Base-by-base conservation (phyloP, 2,113 vertebrate species). In the Hystrix cristata region DNA sequence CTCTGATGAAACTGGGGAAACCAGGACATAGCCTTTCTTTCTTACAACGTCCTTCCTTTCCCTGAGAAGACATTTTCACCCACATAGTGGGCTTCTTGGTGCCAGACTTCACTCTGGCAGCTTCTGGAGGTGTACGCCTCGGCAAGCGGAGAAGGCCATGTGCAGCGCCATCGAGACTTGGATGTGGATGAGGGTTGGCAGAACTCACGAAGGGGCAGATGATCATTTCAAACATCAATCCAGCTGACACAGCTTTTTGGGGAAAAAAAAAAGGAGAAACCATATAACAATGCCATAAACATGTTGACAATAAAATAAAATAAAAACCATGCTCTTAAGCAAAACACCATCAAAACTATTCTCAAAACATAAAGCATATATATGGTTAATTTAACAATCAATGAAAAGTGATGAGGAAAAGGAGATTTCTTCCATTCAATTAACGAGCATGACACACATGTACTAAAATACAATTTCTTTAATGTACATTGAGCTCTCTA, bases 401-500 rank as follows among this genome's bases (percentile, higher is more conserved):
- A 67, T 55, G 67, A 72, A 94, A 90, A 67, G 19, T n/a, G 48
- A 60, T 15, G 1, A 12, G 0, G 7, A n/a, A 62, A 48, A n/a
- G 25, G 19, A 1, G 4, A 87, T 31, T 7, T 72, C 82, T 94
- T 78, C 1, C 12, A 16, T 87, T 95, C 31, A 80, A 4, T 62
- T 43, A 90, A 43, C 88, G 71, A 95, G 25, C 23, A 43, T 5
- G 69, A 15, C 48, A 15, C 13, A 1, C 38, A 16, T 51, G 53
- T 55, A 46, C 46, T 79, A 59, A 74, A 95, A 69, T 91, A 1
- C 91, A 29, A 72, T 85, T 48, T 90, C n/a, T 95, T 10, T 86
- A 53, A 64, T 23, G 29, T 2, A n/a, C n/a, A 7, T 2, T n/a
- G 27, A 78, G n/a, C n/a, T 15, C 43, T 62, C 18, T 29, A 25